Conservation (phyloP, 2,888 invertebrate genomes). For the Osmoderma eremita region DNA sequence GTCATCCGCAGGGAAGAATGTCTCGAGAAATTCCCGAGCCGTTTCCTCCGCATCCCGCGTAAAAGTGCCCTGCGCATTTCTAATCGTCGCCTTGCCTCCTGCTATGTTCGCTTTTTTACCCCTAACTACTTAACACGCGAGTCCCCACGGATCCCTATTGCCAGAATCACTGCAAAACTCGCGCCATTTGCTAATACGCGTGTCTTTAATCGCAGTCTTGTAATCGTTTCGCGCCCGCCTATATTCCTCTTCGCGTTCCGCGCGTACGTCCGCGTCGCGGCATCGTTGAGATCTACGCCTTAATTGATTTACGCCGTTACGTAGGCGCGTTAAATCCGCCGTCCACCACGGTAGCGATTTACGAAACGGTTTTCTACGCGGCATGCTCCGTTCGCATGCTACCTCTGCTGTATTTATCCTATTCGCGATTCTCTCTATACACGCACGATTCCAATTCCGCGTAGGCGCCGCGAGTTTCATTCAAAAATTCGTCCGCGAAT, state of each 20-base stretch:
- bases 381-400: no score
- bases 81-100: not conserved
- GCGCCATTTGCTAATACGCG: constrained; percentile 30
- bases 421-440: not conserved
- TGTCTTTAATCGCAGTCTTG: constrained; percentile 11
- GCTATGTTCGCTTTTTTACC: constrained; percentile 2
- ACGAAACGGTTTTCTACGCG: constrained; percentile 7
- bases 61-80: not conserved
- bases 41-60: constrained; percentile 28
- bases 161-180: constrained; percentile 32
- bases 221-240: not conserved
- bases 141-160: constrained; percentile 41
- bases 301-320: constrained; percentile 2
- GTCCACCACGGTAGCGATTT: constrained; percentile 44
- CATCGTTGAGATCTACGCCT: constrained; percentile 13
- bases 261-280: not conserved
- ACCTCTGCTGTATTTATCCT: constrained; percentile 21
- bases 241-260: not conserved
- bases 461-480: not conserved
- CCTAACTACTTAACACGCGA: constrained; percentile 27
- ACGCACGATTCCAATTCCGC: not conserved
- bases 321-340: constrained; percentile 20
- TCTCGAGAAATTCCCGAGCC: constrained; percentile 1
- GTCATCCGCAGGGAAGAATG: constrained; percentile 36
- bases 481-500: not conserved